Base-by-base conservation (phyloP, 2,113 vertebrate species). In the Ariopsis seemanni region DNA sequence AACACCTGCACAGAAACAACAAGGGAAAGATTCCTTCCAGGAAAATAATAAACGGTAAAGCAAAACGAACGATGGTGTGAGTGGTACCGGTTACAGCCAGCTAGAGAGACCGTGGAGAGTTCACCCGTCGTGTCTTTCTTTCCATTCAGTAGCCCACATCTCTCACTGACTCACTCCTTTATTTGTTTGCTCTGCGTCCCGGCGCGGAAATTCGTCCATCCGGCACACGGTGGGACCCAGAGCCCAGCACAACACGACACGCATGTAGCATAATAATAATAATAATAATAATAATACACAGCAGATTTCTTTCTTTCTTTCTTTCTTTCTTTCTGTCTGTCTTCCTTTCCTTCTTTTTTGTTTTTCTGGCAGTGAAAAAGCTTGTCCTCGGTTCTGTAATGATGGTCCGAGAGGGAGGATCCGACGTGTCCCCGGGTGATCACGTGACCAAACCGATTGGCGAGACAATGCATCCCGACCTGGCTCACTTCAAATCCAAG, bases 381-480 rank as follows among this genome's bases (percentile, higher is more conserved):
- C 22, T 67, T 50, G 11, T n/a, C 42, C 42, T 48, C 48, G 30
- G 34, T 88, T 81, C 82, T 74, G 20, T 81, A 86, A 85, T 91
- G 90, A 71, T 82, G 77, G 63, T 53, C 84, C 63, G 74, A 78
- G 85, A 82, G 85, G 27, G 55, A 92, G 34, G 90, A 89, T 89
- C 34, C 34, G 22, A 48, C 5, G 71, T 85, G 20, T 85, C 71
- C 78, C 15, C 79, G 22, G 78, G 63, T 1, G 84, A 27, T 89
- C 94, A 96, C 58, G 93, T 95, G 94, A 94, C 92, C 30, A 53
- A 69, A 69, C 57, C 58, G 69, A 80, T 67, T 27, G 57, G 72
- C 71, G 53, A 89, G 77, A 87, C 25, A 80, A 83, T 85, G 86
- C 69, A 79, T 20, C 79, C 86, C 53, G 67, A 18, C 71, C 11